These are phyloP conservation scores for Trichonephila clavata DNA, from an alignment of 1,140 invertebrate species.

Conservation along the genomic window DNA sequence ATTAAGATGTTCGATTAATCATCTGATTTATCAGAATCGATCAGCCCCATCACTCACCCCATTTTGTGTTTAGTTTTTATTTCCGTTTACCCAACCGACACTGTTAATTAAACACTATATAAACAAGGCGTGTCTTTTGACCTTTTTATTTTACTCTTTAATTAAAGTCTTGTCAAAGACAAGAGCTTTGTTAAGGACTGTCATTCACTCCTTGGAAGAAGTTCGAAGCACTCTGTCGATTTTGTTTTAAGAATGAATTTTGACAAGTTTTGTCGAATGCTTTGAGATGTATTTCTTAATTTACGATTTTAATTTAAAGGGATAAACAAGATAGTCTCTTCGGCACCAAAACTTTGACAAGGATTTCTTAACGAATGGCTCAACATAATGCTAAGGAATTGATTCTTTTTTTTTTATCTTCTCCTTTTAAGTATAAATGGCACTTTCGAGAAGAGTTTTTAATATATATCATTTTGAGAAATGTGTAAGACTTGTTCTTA, in stretches of 20 bases:
- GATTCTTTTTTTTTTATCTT: background rate
- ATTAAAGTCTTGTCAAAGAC: conserved; percentile 61
- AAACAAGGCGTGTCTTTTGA: conserved; percentile 68
- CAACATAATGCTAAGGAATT: background rate
- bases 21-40: background rate
- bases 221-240: background rate
- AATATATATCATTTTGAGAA: background rate
- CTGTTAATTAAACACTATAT: conserved; percentile 64
- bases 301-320: conserved; percentile 11
- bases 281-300: conserved; percentile 29
- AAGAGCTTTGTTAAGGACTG: conserved; percentile 50
- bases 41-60: background rate
- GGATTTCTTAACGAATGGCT: background rate
- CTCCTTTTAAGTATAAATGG: background rate
- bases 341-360: conserved; percentile 8
- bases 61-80: background rate
- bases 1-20: background rate
- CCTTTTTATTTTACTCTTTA: conserved; percentile 41
- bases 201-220: conserved; percentile 40
- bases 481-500: background rate
- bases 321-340: conserved; percentile 10
- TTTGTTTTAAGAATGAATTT: background rate
- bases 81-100: conserved; percentile 16
- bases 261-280: conserved; percentile 1
- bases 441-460: background rate